Evolutionary conservation across 2,113 vertebrate species (phyloP), one percentile per base, ranked within the genome.

Genomic region (Phycodurus eques): DNA sequence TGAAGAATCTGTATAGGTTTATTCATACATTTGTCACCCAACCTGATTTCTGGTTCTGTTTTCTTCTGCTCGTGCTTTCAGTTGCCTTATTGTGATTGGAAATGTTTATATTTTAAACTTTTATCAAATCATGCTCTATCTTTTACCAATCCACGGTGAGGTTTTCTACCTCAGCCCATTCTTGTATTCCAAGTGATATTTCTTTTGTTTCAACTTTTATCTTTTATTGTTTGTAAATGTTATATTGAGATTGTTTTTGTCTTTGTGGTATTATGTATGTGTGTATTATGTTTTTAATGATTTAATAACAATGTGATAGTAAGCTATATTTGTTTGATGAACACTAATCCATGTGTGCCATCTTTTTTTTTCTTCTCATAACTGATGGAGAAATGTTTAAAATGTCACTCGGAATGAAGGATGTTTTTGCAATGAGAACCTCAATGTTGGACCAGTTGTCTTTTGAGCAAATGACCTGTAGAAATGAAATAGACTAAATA

Each of bases 11-110:
- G n/a, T 43, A 12, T 63, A 61, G 6, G 14, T 15, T 63, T 42
- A 14, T 17, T 1, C 33, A 5, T 39, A 10, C 42, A 12, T 64
- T 44, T 20, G 43, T 65, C 43, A 14, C 43, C 39, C 20, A 15
- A 15, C 43, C 20, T 12, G 39, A 8, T 44, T 22, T 43, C 31
- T 51, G 70, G n/a, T 67, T 70, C 61, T 42, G 22, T 73, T 83
- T 73, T 73, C 19, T 72, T 80, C 49, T 79, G 11, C 67, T 65
- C 72, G 71, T 77, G 42, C 71, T 82, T 49, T 70, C 54, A 74
- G 89, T 73, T 85, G 92, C 92, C 92, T 93, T 92, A 86, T 35
- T 85, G 85, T 70, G 46, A 43, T 75, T 27, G 15, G 59, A 65
- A 60, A 68, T 42, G 4, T 43, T 72, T 20, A 56, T 42, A 46